Base-by-base conservation (phyloP, 1,140 invertebrate genomes). In the Grapholita molesta region DNA sequence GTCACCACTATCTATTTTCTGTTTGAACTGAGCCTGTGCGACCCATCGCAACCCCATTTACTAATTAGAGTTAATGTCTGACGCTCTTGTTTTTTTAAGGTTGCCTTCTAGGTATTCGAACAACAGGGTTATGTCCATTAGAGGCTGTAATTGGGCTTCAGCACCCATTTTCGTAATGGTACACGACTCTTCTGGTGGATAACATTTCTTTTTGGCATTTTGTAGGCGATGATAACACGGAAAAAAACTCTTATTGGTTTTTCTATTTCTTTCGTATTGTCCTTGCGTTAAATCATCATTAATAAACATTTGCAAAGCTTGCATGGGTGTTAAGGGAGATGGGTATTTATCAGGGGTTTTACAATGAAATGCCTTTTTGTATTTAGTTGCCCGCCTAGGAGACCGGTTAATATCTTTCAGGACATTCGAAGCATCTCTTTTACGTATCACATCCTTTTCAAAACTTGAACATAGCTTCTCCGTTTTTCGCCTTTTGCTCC, bases 401-500 rank as follows among this genome's bases (percentile, higher is more conserved):
- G 74, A 64, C 21, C 38, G 71, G 1, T 64, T 77, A 2, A 82
- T 75, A 28, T 75, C 73, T 72, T 71, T 69, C 0, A 74, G 67
- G 0, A 75, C 53, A 21, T 69, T 66, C 5, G 73, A 77, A 0
- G 69, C 70, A 68, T 71, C 67, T 4, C 42, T 33, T 71, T 72
- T 71, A 28, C 52, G 21, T 64, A 79, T 73, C 25, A 78, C 69
- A 25, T 69, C 72, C 18, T 70, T 57, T 30, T 69, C 66, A 15
- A 76, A 32, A 72, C 23, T 68, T 30, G 73, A 72, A 15, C 83
- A 61, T 9, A 82, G n/a, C 8, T 66, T 77, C 72, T 80, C 72
- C 42, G 79, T 83, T 74, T 82, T 82, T 52, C 82, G 72, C 28
- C 75, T 64, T 75, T 85, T 82, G 12, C 53, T 74, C 48, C 81